These are phyloP conservation scores for Ictalurus furcatus DNA, from an alignment of 2,113 vertebrate genomes.

Conservation along the genomic window DNA sequence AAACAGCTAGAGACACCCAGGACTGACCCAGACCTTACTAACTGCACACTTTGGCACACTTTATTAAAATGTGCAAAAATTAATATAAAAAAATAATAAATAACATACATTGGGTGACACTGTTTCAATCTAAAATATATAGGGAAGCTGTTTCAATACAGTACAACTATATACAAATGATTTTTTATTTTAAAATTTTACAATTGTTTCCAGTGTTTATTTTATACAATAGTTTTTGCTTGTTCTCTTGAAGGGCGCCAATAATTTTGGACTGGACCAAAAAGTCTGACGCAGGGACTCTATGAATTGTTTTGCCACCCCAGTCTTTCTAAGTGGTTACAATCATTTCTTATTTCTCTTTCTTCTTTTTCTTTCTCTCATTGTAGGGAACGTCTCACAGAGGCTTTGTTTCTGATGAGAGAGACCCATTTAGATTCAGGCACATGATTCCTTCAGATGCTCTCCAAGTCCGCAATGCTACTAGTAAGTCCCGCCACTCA, in stretches of 20 bases:
- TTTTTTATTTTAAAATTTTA: background rate
- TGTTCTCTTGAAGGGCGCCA: background rate
- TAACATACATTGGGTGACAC: too few relatives aligned
- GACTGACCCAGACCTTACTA: background rate
- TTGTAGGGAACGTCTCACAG: conserved; percentile 86
- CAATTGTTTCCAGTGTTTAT: background rate
- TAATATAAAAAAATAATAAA: background rate
- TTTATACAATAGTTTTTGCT: background rate
- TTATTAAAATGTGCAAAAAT: background rate
- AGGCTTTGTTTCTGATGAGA: conserved; percentile 84
- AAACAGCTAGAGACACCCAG: background rate
- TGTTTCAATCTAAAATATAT: background rate
- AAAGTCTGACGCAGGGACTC: background rate
- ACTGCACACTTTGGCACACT: background rate
- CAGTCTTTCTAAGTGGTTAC: background rate
- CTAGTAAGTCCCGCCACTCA: conserved; percentile 68
- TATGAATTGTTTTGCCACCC: background rate
- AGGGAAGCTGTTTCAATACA: background rate
- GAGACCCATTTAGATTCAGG: conserved; percentile 90
- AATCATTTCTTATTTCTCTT: background rate
- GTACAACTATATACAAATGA: background rate
- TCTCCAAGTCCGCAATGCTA: conserved; percentile 85
- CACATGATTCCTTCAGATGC: conserved; percentile 95
- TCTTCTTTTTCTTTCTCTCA: background rate
- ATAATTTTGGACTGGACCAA: background rate